phyloP scores from a whole-genome alignment of 2,888 invertebrate genomes.

The Chymomyza amoena region DNA sequence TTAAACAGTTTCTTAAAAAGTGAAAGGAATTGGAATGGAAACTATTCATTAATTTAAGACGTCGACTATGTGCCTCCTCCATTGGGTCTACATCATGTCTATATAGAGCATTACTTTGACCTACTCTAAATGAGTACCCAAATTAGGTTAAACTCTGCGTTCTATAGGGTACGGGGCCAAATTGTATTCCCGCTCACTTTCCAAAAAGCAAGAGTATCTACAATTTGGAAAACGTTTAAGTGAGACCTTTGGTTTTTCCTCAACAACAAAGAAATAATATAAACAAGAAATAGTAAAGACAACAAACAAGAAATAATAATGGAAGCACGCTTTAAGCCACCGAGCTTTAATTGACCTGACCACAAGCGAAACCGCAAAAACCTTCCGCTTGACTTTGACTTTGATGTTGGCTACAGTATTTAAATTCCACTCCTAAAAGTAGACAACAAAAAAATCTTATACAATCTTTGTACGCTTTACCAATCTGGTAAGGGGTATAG shows the following conservation, averaged over 20 bases:
- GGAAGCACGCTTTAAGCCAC: neutral
- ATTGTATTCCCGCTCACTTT: neutral
- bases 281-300: neutral
- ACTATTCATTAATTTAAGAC: too few species aligned
- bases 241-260: constrained; percentile 59
- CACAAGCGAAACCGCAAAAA: neutral
- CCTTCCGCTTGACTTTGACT: neutral
- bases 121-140: too few species aligned
- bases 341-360: constrained; percentile 3
- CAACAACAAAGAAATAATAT: neutral
- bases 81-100: too few species aligned
- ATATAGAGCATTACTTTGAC: too few species aligned
- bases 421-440: constrained; percentile 28
- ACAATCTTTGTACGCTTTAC: too few species aligned
- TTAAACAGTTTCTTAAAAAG: too few species aligned
- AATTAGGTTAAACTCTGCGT: too few species aligned
- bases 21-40: too few species aligned
- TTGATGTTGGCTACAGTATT: neutral
- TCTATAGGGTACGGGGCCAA: too few species aligned
- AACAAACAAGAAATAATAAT: neutral
- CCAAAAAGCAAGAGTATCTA: neutral
- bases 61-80: too few species aligned
- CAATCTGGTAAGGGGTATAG: too few species aligned
- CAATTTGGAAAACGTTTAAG: constrained; percentile 33
- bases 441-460: constrained; percentile 2